Evolutionary conservation across 2,113 vertebrate species (phyloP), one percentile per base, ranked within the genome.

Genomic region (Oenanthe melanoleuca): DNA sequence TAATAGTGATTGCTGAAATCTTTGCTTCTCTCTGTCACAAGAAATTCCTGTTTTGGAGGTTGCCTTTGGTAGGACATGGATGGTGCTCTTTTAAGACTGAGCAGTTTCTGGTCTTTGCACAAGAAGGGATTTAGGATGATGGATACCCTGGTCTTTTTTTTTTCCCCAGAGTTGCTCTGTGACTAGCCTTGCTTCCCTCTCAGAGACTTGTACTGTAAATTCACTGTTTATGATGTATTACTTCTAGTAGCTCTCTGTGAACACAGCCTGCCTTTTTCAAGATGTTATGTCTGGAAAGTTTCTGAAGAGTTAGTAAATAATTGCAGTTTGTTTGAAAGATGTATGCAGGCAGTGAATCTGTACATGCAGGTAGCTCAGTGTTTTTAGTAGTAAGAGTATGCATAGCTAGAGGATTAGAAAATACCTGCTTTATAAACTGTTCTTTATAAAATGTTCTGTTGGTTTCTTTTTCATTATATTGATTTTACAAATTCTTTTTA

Each of bases 401-500:
- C 45, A 34, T 56, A 65, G 47, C 55, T 72, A 47, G 63, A 86
- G 63, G 55, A 80, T 63, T 87, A 69, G 40, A 73, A 80, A 86
- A 49, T 72, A 77, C 5, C 65, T 77, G 55, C 31, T 95, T 91
- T 85, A 80, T 55, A 45, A 87, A 92, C 8, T 65, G 45, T 55
- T 45, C 44, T 45, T 91, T 85, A 80, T 55, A 50, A 87, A 93
- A 8, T 65, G 50, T 55, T 93, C 65, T 91, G 34, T 84, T 88
- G 21, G 13, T 81, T 91, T 91, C 57, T 90, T 88, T 85, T 94
- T 31, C 9, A 17, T 28, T 47, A 7, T 88, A 60, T 90, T 96
- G 85, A 78, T 95, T 96, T 94, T 92, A 63, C 33, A 94, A 60
- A 83, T 77, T 65, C 78, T 89, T 97, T 93, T 96, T 94, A 91